These are phyloP conservation scores for Proctacanthus coquilletti DNA, from an alignment of 1,140 invertebrate genomes.

Conservation along the genomic window DNA sequence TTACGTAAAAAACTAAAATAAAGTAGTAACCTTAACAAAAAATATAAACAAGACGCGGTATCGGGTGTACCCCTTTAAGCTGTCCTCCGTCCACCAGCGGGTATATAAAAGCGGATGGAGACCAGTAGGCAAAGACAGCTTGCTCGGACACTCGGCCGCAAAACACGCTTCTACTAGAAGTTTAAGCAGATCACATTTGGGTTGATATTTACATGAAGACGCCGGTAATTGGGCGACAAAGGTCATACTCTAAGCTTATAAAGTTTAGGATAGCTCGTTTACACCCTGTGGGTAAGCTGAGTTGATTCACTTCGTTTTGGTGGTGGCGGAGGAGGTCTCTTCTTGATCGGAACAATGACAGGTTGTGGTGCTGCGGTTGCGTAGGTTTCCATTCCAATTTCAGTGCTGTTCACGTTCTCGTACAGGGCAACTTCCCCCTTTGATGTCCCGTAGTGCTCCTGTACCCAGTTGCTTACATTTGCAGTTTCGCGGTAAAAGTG, in stretches of 20 bases:
- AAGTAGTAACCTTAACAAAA: no score
- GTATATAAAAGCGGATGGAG: no score
- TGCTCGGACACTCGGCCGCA: no score
- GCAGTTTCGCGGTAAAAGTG: conserved; percentile 57
- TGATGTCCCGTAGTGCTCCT: conserved; percentile 59
- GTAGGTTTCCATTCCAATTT: conserved; percentile 2
- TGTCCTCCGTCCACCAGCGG: no score
- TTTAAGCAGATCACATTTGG: not conserved
- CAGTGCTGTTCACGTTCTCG: conserved; percentile 19
- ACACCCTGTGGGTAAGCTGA: conserved; percentile 39
- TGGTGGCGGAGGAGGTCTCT: conserved; percentile 56
- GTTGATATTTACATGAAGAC: conserved; percentile 6
- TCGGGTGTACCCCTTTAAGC: no score
- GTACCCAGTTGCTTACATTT: conserved; percentile 78
- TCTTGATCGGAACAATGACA: conserved; percentile 28
- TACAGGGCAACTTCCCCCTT: conserved; percentile 24
- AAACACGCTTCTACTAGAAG: not conserved
- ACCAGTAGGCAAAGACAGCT: no score
- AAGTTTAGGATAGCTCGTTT: conserved; percentile 9
- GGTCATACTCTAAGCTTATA: no score
- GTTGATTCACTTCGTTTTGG: conserved; percentile 65
- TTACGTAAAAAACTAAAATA: no score
- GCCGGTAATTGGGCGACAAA: conserved; percentile 15
- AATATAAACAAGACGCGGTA: no score
- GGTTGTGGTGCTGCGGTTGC: conserved; percentile 8